A percentile compares a stretch with the other conserved stretches of the same genome.
These are phyloP conservation scores for Drosophila ogumai DNA, from an alignment of 1,140 invertebrate genomes.

Conservation along the genomic window DNA sequence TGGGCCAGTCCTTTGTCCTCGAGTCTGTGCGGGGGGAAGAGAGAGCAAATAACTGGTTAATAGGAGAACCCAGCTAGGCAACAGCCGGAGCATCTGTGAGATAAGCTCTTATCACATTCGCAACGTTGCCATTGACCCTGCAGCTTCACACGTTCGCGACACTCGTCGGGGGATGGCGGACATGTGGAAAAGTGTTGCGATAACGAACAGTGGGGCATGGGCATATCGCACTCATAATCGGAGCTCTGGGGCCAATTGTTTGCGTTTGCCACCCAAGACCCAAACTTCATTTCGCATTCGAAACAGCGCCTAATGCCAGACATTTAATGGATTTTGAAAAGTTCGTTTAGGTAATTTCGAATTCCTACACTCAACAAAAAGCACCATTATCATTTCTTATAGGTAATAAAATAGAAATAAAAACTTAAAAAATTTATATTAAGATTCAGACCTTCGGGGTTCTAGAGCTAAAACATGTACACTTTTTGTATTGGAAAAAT, in stretches of 20 bases:
- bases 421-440: too few relatives aligned
- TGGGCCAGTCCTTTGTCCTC: constrained; percentile 92
- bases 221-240: neutral
- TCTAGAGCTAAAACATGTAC: neutral
- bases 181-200: constrained; percentile 12
- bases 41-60: neutral
- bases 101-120: constrained; percentile 65
- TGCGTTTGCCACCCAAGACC: constrained; percentile 11
- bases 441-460: neutral
- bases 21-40: constrained; percentile 87
- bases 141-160: constrained; percentile 34
- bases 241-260: neutral
- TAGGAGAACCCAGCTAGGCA: neutral
- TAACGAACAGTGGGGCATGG: constrained; percentile 7
- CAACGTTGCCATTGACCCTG: constrained; percentile 65
- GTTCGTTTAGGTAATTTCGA: constrained; percentile 5
- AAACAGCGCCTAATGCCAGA: constrained; percentile 6
- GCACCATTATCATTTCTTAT: neutral
- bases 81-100: constrained; percentile 32
- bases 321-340: constrained; percentile 10
- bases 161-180: neutral
- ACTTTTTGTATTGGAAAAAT: neutral
- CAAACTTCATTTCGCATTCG: constrained; percentile 64
- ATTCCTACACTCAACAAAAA: constrained; percentile 13
- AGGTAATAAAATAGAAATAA: neutral